Conservation (phyloP, 1,140 invertebrate genomes). For the Sarcophaga peregrina region DNA sequence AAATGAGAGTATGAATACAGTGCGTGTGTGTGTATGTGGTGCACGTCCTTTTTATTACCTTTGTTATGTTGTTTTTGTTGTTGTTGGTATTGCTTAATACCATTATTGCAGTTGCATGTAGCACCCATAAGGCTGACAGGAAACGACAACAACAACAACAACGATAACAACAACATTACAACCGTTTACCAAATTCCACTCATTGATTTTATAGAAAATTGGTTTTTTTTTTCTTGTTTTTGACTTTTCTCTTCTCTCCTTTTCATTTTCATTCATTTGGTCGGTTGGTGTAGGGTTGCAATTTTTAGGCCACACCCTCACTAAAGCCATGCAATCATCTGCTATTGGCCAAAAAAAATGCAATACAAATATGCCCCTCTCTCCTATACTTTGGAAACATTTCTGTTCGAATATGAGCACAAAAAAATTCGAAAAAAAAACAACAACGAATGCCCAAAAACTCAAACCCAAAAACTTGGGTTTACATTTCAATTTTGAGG, state of each 20-base stretch:
- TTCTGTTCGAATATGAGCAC: background rate
- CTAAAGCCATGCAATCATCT: slow-evolving; percentile 62
- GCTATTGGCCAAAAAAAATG: slow-evolving; percentile 65
- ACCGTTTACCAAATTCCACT: background rate
- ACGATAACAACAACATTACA: background rate
- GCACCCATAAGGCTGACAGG: background rate
- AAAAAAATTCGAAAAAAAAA: background rate
- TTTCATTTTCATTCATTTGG: slow-evolving; percentile 15
- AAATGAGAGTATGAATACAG: background rate
- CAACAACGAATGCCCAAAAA: slow-evolving; percentile 17
- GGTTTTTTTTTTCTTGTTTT: slow-evolving; percentile 20
- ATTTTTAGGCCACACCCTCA: slow-evolving; percentile 64
- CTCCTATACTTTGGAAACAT: background rate
- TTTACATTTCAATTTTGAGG: slow-evolving; percentile 7
- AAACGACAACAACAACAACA: background rate
- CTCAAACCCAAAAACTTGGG: slow-evolving; percentile 5
- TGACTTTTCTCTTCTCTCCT: background rate
- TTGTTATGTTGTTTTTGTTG: slow-evolving; percentile 1
- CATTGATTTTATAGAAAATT: slow-evolving; percentile 35
- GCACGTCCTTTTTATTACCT: slow-evolving; percentile 17
- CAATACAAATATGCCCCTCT: slow-evolving; percentile 41
- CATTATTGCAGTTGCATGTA: background rate
- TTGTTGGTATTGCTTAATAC: background rate
- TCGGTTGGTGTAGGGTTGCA: slow-evolving; percentile 57
- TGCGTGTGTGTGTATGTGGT: background rate